A percentile compares a stretch with the other conserved stretches of the same genome.
These are phyloP conservation scores for Lasius fuliginosus DNA, from an alignment of 2,888 invertebrate species.

Conservation along the genomic window DNA sequence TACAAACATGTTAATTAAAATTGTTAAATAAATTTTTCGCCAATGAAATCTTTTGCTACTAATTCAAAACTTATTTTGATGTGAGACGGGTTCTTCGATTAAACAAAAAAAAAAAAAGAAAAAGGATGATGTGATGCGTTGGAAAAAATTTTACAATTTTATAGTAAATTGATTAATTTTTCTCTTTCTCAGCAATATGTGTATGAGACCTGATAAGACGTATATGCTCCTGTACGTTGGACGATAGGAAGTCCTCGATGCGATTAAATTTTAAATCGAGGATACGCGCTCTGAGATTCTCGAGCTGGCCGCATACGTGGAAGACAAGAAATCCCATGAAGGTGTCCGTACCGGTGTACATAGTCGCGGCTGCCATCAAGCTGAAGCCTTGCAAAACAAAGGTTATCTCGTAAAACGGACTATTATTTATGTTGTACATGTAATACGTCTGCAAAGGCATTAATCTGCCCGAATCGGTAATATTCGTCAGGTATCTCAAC, in stretches of 20 bases:
- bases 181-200: neutral
- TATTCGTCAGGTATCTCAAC: neutral
- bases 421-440: neutral
- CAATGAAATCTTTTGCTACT: neutral
- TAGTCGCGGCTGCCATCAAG: neutral
- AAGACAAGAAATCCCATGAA: slow-evolving; percentile 31
- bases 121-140: neutral
- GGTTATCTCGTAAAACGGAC: slow-evolving; percentile 29
- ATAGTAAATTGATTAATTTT: neutral
- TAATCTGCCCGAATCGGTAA: neutral
- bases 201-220: slow-evolving; percentile 33
- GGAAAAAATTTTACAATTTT: neutral
- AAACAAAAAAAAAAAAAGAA: neutral
- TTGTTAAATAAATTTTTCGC: neutral
- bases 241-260: neutral
- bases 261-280: neutral
- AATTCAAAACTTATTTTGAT: neutral
- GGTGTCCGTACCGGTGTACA: slow-evolving; percentile 30
- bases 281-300: slow-evolving; percentile 22
- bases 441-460: slow-evolving; percentile 33
- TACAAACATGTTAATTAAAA: neutral
- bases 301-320: slow-evolving; percentile 42
- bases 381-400: slow-evolving; percentile 25
- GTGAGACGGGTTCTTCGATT: neutral
- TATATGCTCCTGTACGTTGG: slow-evolving; percentile 18